These are phyloP conservation scores for Cyphomyrus plagiostoma DNA, from an alignment of 2,113 vertebrate genomes.

Conservation along the genomic window DNA sequence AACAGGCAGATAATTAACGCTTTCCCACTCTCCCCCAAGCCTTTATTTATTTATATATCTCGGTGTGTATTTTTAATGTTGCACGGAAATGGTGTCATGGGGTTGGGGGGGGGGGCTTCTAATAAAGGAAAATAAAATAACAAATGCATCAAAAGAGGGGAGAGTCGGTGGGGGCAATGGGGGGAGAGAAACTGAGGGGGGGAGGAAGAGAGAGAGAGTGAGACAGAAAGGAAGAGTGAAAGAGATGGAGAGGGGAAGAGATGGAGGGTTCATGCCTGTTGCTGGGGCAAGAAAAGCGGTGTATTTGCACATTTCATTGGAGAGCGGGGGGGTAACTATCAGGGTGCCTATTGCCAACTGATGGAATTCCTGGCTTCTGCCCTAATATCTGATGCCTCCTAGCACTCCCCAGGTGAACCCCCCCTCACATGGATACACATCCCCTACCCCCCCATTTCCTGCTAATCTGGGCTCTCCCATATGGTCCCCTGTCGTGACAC, in stretches of 20 bases:
- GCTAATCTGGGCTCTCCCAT: slow-evolving; percentile 67
- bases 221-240: not conserved
- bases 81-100: slow-evolving; percentile 40
- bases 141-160: not conserved
- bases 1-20: slow-evolving; percentile 49
- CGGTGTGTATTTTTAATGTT: slow-evolving; percentile 43
- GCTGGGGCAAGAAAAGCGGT: not conserved
- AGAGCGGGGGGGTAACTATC: not conserved
- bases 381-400: slow-evolving; percentile 4
- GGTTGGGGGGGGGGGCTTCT: slow-evolving; percentile 19
- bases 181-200: not conserved
- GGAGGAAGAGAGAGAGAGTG: not conserved
- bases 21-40: slow-evolving; percentile 42
- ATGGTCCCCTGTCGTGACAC: slow-evolving; percentile 61
- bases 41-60: slow-evolving; percentile 58
- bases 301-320: not conserved
- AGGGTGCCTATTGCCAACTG: not conserved
- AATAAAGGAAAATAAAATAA: slow-evolving; percentile 34
- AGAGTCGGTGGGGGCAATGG: not conserved
- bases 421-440: too few species aligned
- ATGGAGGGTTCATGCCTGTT: not conserved
- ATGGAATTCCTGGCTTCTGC: not conserved
- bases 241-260: not conserved
- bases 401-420: too few species aligned
- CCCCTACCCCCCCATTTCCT: slow-evolving; percentile 41